Evolutionary conservation across 37 sponge, comb jelly and placozoan genomes (phyloP), one percentile per base, ranked within the genome.

Genomic region (Lycopodina hypogea): DNA sequence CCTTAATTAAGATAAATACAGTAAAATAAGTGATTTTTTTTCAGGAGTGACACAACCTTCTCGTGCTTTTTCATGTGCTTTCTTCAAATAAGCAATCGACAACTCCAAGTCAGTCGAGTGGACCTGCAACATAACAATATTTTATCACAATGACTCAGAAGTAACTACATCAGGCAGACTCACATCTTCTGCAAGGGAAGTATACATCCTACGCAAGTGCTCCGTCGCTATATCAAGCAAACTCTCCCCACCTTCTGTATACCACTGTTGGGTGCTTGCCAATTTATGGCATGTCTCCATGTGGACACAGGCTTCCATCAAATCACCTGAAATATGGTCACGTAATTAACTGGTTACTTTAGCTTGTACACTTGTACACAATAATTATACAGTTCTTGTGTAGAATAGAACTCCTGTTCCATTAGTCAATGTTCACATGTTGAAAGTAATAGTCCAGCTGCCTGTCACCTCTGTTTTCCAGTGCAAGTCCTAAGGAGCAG

Each of bases 151-250:
- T 19, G 15, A 35, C 8, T 21, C 30, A 37, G 8, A 68, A 18
- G 7, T 68, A 33, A 9, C 39, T 68, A 33, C 38, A n/a, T 22
- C 17, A 42, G 6, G 29, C 8, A 14, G 33, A 39, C 38, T 50
- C 35, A 91, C 92, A 77, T 88, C 36, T 37, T 87, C 92, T 42
- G 93, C 95, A 41, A 94, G 73, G 28, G 42, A 78, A 30, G 95
- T 94, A 77, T 94, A 94, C 3, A 94, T 62, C 65, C 95, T 80
- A 35, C 89, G 33, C 4, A 94, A 77, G 51, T 88, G 90, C 32
- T 94, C 95, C 78, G 88, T 85, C 0, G 89, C 80, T 19, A 94
- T 75, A 12, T 78, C 78, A 65, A 83, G 81, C 59, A 91, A 70
- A 30, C 83, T 84, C 14, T 94, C 87, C 64, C 95, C 95, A 59